Evolutionary conservation across 2,113 vertebrate genomes (phyloP).

Genomic region (Pimephales promelas): DNA sequence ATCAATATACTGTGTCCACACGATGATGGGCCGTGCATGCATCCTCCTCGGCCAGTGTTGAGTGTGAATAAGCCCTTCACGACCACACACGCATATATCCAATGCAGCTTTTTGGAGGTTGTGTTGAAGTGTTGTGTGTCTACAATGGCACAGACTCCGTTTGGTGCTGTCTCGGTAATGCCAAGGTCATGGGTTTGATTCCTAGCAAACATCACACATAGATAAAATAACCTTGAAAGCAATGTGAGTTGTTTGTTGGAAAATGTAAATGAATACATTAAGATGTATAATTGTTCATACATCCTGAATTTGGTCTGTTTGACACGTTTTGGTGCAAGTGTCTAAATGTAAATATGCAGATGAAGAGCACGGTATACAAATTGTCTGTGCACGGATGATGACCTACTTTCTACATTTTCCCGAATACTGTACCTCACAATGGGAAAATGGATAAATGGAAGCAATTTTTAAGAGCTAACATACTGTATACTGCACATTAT

Average conservation of each 20-base stretch:
- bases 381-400: background rate
- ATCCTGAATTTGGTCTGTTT: background rate
- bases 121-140: background rate
- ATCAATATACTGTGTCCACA: constrained; percentile 48
- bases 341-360: background rate
- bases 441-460: background rate
- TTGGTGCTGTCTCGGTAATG: background rate
- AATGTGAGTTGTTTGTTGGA: too few relatives aligned
- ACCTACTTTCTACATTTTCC: background rate
- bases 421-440: background rate
- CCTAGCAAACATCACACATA: background rate
- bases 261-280: too few relatives aligned
- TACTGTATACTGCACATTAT: too few relatives aligned
- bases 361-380: background rate
- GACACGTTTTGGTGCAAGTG: background rate
- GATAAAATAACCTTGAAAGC: background rate
- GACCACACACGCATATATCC: background rate
- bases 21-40: constrained; percentile 7
- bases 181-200: background rate
- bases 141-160: background rate
- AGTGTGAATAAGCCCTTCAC: constrained; percentile 10
- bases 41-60: background rate
- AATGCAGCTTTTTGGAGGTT: background rate
- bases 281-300: background rate
- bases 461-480: background rate